Evolutionary conservation across 92 coral and sea anemone genomes (phyloP).

Genomic region (Epizoanthus rinbou): DNA sequence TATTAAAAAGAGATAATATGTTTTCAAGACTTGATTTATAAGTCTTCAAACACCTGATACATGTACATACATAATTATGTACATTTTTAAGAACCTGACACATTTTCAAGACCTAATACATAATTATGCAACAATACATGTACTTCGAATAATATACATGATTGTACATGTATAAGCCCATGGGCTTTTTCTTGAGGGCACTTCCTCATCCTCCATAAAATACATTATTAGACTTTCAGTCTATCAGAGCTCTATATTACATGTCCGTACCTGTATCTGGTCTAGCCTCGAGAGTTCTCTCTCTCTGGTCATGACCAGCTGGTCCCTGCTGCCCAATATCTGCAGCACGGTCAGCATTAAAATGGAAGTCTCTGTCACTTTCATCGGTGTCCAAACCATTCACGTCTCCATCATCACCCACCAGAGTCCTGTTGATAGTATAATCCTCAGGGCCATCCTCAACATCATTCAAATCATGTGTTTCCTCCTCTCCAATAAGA

Average conservation of each 20-base stretch:
- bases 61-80: no score
- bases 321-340: neutral
- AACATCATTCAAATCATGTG: no score
- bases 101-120: no score
- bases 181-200: no score
- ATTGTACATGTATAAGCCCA: no score
- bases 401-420: conserved; percentile 26
- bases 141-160: no score
- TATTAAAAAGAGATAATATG: no score
- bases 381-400: neutral
- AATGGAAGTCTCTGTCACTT: neutral
- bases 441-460: neutral
- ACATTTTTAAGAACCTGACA: no score
- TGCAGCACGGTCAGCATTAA: neutral
- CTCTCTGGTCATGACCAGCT: conserved; percentile 30
- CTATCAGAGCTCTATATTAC: neutral
- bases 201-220: no score
- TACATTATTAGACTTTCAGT: neutral
- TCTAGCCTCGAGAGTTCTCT: conserved; percentile 42
- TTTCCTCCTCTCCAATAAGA: neutral
- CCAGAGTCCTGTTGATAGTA: conserved; percentile 1
- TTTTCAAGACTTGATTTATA: no score
- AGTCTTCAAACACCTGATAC: no score
- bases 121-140: no score
- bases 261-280: conserved; percentile 53